These are phyloP conservation scores for Candidula unifasciata DNA, from an alignment of 2,888 invertebrate species.

Conservation along the genomic window DNA sequence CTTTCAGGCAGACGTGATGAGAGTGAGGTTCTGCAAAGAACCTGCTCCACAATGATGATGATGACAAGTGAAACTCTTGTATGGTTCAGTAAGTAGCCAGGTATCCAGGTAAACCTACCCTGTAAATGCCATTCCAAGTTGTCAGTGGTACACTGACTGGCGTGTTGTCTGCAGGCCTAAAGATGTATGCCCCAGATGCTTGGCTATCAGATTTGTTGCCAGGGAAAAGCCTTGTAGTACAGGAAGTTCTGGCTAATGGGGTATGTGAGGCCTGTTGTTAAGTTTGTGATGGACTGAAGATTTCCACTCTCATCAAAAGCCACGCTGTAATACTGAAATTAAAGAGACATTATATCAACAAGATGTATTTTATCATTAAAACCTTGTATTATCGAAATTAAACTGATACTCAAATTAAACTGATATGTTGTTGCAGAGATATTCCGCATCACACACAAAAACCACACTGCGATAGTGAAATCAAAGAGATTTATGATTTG, in stretches of 20 bases:
- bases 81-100: no score
- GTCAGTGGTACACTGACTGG: constrained; percentile 34
- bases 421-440: background rate
- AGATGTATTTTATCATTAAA: no score
- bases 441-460: no score
- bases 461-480: no score
- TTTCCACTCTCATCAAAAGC: constrained; percentile 82
- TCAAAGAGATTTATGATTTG: no score
- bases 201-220: constrained; percentile 85
- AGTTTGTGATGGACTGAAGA: constrained; percentile 79
- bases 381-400: no score
- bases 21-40: no score
- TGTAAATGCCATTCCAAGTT: constrained; percentile 23
- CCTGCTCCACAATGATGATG: no score
- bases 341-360: no score
- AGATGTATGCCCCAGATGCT: constrained; percentile 95
- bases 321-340: constrained; percentile 76
- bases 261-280: constrained; percentile 66
- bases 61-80: no score
- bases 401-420: no score
- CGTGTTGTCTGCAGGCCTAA: constrained; percentile 76
- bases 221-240: constrained; percentile 80
- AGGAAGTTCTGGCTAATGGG: constrained; percentile 83
- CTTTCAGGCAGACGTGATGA: no score
- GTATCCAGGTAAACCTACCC: constrained; percentile 10